phyloP scores from a whole-genome alignment of 2,113 vertebrate species.

The Odontophorus gujanensis region DNA sequence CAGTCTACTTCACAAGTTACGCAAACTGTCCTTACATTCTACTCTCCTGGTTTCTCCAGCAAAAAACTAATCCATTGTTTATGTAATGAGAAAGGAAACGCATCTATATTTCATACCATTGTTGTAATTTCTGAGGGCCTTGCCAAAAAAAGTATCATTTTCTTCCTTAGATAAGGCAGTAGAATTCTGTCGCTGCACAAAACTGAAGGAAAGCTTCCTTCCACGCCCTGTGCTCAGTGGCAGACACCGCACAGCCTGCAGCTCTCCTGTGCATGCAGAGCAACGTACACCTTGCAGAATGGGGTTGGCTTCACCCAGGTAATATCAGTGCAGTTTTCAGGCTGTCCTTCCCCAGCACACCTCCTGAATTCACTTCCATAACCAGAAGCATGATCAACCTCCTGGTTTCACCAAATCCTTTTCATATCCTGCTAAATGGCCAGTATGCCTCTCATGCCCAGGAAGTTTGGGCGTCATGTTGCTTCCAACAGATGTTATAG shows the following conservation, averaged over 20 bases:
- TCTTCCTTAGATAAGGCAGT: background rate
- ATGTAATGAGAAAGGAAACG: background rate
- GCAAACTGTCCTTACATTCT: constrained; percentile 12
- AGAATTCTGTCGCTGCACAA: background rate
- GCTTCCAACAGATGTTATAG: background rate
- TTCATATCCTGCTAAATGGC: background rate
- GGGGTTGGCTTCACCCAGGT: background rate
- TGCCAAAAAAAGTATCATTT: background rate
- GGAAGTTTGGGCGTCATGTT: background rate
- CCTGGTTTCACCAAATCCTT: background rate
- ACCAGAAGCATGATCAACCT: background rate
- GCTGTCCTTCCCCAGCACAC: background rate
- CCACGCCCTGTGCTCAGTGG: background rate
- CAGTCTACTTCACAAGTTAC: background rate
- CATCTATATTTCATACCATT: constrained; percentile 22
- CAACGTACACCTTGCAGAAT: background rate
- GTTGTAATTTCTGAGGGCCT: background rate
- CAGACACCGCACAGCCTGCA: accelerated
- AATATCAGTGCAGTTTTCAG: background rate
- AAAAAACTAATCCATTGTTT: constrained; percentile 40
- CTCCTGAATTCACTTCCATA: background rate
- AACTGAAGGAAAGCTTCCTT: background rate
- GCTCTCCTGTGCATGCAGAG: background rate
- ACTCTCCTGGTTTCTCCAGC: background rate
- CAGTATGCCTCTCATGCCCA: background rate